Conservation (phyloP, 2,888 invertebrate species). For the Dynastes maya region DNA sequence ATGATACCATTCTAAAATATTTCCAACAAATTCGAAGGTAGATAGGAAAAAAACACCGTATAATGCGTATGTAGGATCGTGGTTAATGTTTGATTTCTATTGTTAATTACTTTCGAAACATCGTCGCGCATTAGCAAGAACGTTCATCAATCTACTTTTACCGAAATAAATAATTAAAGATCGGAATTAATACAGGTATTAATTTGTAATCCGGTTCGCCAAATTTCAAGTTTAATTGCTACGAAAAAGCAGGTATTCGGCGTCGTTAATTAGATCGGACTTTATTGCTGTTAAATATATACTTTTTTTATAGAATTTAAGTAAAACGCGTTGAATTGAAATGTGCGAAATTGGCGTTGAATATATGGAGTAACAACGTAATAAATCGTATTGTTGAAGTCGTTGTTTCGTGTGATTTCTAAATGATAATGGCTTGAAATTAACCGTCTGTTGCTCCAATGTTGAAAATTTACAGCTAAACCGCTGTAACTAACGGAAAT, state of each 20-base stretch:
- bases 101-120: neutral
- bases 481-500: neutral
- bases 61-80: neutral
- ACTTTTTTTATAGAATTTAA: neutral
- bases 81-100: conserved; percentile 10
- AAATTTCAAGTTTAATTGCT: conserved; percentile 6
- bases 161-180: conserved; percentile 16
- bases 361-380: neutral
- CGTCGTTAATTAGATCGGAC: conserved; percentile 3
- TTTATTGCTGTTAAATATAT: conserved; percentile 12
- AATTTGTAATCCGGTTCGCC: conserved; percentile 5
- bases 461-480: neutral
- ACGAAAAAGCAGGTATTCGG: neutral
- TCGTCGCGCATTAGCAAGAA: neutral
- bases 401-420: too few species aligned
- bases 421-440: neutral
- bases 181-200: conserved; percentile 8
- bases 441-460: neutral
- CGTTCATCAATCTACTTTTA: conserved; percentile 6
- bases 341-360: neutral
- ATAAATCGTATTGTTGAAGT: conserved; percentile 4
- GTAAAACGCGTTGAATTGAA: neutral
- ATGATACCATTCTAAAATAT: neutral
- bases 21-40: neutral
- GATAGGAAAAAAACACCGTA: neutral